Evolutionary conservation across 2,113 vertebrate genomes (phyloP), one percentile per base, ranked within the genome.

Genomic region (Otolemur garnettii): DNA sequence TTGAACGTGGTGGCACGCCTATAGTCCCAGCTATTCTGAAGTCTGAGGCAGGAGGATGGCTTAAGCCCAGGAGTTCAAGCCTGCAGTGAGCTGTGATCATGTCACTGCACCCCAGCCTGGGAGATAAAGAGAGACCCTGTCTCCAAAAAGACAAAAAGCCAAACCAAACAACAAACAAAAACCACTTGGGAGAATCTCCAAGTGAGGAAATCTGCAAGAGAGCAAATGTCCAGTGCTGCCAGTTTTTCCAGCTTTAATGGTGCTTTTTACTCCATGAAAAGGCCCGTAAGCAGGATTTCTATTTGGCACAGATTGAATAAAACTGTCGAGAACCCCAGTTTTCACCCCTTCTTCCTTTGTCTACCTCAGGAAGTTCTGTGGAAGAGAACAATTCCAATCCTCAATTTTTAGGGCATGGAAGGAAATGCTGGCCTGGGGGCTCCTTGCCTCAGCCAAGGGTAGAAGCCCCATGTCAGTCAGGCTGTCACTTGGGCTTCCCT

Each of bases 261-360:
- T 79, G 15, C 30, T 18, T 96, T 95, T 95, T 96, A 59, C 60
- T 85, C 77, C 50, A 19, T 72, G 91, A 95, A 91, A n/a, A 97
- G 97, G 82, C 35, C 57, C 0, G 5, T 91, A 87, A 97, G 59
- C 66, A 78, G 4, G 64, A 57, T 82, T 90, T 69, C 42, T 62
- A 18, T 88, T 24, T 79, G 81, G 45, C 42, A n/a, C 35, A 74
- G 38, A 64, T 42, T 71, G 60, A 80, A 94, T 94, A 90, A 96
- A 98, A 97, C 55, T 94, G 15, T 87, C 38, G 93, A 59, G 38
- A 60, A 17, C 72, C 94, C 77, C 90, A 78, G 80, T 22, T 93
- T 82, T 77, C 96, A 92, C 68, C 66, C 45, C 74, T 19, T 12
- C 57, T 91, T 93, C 84, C 28, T 82, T 88, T 84, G 59, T 84